Evolutionary conservation across 2,888 invertebrate genomes (phyloP).

Genomic region (Micropterix aruncella): DNA sequence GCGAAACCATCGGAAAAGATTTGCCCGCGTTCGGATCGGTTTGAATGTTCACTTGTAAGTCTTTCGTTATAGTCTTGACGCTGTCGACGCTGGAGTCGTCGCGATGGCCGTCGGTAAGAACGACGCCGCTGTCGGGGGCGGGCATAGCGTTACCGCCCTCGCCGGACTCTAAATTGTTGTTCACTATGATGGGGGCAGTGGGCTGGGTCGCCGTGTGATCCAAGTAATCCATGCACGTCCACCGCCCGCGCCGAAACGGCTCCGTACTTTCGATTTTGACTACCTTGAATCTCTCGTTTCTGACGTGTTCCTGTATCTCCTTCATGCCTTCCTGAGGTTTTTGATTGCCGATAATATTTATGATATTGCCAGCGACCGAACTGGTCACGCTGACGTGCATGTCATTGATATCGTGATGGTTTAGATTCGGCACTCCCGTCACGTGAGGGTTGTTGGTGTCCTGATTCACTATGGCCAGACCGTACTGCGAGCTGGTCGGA

Average conservation of each 20-base stretch:
- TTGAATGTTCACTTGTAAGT: conserved; percentile 32
- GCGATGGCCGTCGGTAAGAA: conserved; percentile 36
- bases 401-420: conserved; percentile 39
- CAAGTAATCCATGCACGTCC: conserved; percentile 90
- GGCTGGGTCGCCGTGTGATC: conserved; percentile 59
- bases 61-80: conserved; percentile 31
- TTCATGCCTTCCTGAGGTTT: conserved; percentile 41
- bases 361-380: conserved; percentile 46
- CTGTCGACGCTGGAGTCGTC: conserved; percentile 30
- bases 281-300: conserved; percentile 81
- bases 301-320: conserved; percentile 56
- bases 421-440: conserved; percentile 37
- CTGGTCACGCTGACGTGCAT: conserved; percentile 49
- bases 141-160: conserved; percentile 25
- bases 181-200: conserved; percentile 32
- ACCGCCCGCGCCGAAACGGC: conserved; percentile 81
- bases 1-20: conserved; percentile 37
- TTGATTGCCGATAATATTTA: conserved; percentile 39
- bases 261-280: conserved; percentile 94
- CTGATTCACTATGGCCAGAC: conserved; percentile 63
- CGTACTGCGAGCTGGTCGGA: conserved; percentile 72
- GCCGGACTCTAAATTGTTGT: conserved; percentile 33
- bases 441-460: conserved; percentile 32
- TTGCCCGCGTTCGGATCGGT: conserved; percentile 35
- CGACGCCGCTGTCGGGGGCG: conserved; percentile 38